phyloP scores from a whole-genome alignment of 2,888 invertebrate genomes.

The Pseudanteris insignis region DNA sequence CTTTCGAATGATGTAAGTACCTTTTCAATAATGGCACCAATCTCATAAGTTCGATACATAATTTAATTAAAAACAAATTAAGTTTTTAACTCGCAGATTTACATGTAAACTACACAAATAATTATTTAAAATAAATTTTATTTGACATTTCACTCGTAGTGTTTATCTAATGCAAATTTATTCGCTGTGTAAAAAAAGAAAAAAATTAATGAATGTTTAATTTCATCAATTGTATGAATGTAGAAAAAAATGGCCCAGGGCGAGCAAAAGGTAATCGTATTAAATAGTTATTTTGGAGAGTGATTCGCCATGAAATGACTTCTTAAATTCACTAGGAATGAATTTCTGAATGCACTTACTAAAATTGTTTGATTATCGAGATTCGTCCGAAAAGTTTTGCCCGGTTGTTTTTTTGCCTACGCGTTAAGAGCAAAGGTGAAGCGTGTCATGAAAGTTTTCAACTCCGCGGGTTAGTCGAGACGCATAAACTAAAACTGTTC shows the following conservation, averaged over 20 bases:
- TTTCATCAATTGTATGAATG: conserved; percentile 4
- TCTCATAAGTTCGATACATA: neutral
- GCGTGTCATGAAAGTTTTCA: conserved; percentile 33
- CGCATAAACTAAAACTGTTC: conserved; percentile 13
- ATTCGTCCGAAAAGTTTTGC: conserved; percentile 29
- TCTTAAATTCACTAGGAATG: conserved; percentile 33
- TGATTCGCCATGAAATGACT: conserved; percentile 22
- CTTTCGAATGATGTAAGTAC: conserved; percentile 62
- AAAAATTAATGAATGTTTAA: too few species aligned
- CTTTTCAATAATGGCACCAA: neutral
- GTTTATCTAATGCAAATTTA: too few species aligned
- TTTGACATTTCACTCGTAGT: too few species aligned
- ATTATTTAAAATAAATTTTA: too few species aligned
- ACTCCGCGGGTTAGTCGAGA: conserved; percentile 24
- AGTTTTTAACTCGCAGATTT: too few species aligned
- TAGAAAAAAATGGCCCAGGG: neutral
- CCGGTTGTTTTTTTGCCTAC: conserved; percentile 15
- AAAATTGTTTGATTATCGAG: conserved; percentile 41
- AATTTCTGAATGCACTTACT: conserved; percentile 41
- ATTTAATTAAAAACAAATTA: too few species aligned
- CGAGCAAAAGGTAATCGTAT: conserved; percentile 12
- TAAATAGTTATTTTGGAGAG: conserved; percentile 24
- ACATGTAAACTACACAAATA: too few species aligned
- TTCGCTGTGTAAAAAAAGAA: too few species aligned
- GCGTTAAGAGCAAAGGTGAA: conserved; percentile 24